phyloP scores from a whole-genome alignment of 2,113 vertebrate genomes.

The Embiotoca jacksoni region DNA sequence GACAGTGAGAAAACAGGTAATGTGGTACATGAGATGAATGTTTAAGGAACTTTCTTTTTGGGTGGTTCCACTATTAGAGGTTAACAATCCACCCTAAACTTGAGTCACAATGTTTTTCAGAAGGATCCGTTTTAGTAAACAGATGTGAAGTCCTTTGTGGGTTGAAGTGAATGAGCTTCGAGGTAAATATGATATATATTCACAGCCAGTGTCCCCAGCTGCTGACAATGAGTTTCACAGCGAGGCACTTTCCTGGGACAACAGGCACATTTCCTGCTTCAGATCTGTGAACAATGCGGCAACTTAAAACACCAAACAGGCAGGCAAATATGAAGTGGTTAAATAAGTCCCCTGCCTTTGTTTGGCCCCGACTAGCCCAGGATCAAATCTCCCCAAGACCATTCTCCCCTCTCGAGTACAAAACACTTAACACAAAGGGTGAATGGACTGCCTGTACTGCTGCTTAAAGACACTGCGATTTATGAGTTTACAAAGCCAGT shows the following conservation, averaged over 20 bases:
- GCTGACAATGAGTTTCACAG: conserved; percentile 9
- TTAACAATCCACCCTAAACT: conserved; percentile 36
- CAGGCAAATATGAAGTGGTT: conserved; percentile 21
- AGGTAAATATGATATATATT: conserved; percentile 38
- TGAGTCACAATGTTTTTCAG: conserved; percentile 41
- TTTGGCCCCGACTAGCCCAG: conserved; percentile 10
- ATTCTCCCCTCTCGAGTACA: conserved; percentile 40
- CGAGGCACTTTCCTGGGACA: conserved; percentile 27
- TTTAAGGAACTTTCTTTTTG: conserved; percentile 21
- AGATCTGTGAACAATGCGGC: conserved; percentile 25
- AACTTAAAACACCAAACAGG: conserved; percentile 39
- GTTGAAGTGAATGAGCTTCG: conserved; percentile 18
- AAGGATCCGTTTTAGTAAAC: conserved; percentile 19
- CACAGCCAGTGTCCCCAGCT: conserved; percentile 12
- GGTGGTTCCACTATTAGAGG: conserved; percentile 29
- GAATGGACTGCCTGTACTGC: conserved; percentile 36
- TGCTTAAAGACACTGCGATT: conserved; percentile 42
- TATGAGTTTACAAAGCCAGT: conserved; percentile 51
- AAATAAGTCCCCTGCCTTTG: conserved; percentile 43
- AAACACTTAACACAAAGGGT: conserved; percentile 48
- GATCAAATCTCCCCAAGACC: conserved; percentile 38
- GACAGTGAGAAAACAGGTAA: conserved; percentile 15
- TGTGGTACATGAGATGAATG: not conserved
- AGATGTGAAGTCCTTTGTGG: conserved; percentile 41
- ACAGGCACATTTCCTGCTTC: conserved; percentile 22